Percentiles rank a stretch among this genome's conserved stretches.
Conservation (phyloP, 2,888 invertebrate species). For the Tenthredo distinguenda region DNA sequence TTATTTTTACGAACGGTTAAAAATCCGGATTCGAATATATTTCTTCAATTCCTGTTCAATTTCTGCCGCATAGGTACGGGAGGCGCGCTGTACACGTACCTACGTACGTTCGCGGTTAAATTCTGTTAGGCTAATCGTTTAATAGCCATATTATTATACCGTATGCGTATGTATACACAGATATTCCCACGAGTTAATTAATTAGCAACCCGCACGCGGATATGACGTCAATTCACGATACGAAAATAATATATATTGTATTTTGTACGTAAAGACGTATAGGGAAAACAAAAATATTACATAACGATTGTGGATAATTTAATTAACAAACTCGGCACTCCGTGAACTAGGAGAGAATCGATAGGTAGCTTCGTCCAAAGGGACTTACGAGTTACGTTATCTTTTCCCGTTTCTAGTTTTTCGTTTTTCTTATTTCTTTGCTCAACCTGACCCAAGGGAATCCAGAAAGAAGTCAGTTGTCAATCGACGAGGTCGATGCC, state of each 20-base stretch:
- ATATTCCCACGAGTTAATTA: slow-evolving; percentile 48
- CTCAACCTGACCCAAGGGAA: slow-evolving; percentile 5
- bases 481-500: slow-evolving; percentile 6
- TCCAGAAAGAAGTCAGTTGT: background rate
- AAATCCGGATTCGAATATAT: no score
- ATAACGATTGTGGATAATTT: background rate
- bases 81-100: no score
- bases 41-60: no score
- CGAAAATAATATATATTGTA: background rate
- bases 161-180: background rate
- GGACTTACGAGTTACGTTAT: slow-evolving; percentile 1
- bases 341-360: background rate
- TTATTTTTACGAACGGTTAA: background rate
- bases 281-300: background rate
- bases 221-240: slow-evolving; percentile 44
- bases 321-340: background rate
- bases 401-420: background rate
- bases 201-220: slow-evolving; percentile 34
- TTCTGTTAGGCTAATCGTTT: background rate
- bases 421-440: background rate
- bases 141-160: background rate
- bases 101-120: background rate
- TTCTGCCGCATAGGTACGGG: no score
- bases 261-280: background rate
- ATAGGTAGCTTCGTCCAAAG: background rate